Percentiles rank a stretch among this genome's conserved stretches.
phyloP scores from a whole-genome alignment of 2,113 vertebrate genomes.

The Pimephales promelas region DNA sequence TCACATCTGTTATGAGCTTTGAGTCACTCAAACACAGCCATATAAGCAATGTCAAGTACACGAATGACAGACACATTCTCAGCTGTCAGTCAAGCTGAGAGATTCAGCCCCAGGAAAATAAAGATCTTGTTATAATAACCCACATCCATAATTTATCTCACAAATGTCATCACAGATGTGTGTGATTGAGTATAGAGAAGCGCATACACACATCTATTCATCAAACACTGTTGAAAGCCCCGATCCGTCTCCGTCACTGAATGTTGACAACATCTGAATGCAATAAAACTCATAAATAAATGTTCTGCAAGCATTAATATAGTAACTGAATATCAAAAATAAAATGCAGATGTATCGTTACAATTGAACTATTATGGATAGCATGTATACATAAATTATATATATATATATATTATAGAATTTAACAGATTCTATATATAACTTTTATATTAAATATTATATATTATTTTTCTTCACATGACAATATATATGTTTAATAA shows the following conservation, averaged over 20 bases:
- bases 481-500: no score
- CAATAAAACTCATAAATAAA: background rate
- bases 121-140: background rate
- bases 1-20: background rate
- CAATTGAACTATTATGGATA: no score
- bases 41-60: background rate
- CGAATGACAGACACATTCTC: no score
- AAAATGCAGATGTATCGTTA: no score
- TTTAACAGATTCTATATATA: no score
- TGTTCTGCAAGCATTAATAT: background rate
- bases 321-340: no score
- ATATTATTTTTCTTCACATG: no score
- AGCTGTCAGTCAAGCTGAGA: no score
- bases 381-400: no score
- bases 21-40: background rate
- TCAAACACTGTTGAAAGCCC: background rate
- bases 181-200: background rate
- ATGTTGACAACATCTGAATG: no score
- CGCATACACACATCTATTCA: background rate
- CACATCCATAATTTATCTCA: constrained; percentile 1
- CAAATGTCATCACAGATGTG: background rate
- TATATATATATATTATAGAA: no score
- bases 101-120: background rate
- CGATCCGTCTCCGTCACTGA: background rate
- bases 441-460: no score